Percentiles rank a stretch among this genome's conserved stretches.
Conservation (phyloP, 1,140 invertebrate genomes). For the Telenomus remus region DNA sequence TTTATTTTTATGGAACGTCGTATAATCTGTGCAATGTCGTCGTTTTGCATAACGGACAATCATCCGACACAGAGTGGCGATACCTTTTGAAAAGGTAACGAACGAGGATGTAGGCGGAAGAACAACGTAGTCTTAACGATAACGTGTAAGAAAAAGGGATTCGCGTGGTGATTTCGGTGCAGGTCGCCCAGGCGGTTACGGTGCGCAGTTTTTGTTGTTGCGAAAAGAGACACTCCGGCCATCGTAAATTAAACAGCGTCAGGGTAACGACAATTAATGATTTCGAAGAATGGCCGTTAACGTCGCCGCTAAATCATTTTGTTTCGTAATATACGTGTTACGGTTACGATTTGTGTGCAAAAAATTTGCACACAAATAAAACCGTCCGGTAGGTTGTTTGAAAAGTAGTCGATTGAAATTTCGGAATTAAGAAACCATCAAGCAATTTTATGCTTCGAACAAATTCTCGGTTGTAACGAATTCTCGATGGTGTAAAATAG, state of each 20-base stretch:
- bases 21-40: background rate
- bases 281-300: slow-evolving; percentile 21
- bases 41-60: slow-evolving; percentile 23
- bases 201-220: slow-evolving; percentile 19
- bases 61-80: slow-evolving; percentile 10
- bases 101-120: slow-evolving; percentile 32
- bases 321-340: slow-evolving; percentile 16
- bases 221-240: slow-evolving; percentile 9
- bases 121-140: slow-evolving; percentile 19
- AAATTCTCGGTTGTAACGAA: too few species aligned
- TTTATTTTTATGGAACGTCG: background rate
- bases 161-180: slow-evolving; percentile 37
- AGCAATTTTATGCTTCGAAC: too few species aligned
- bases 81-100: slow-evolving; percentile 18
- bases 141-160: slow-evolving; percentile 30
- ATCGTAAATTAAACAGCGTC: slow-evolving; percentile 26
- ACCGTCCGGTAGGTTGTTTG: too few species aligned
- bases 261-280: slow-evolving; percentile 30
- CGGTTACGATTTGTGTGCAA: slow-evolving; percentile 25
- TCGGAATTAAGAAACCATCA: too few species aligned
- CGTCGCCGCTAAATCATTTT: slow-evolving; percentile 35
- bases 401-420: too few species aligned
- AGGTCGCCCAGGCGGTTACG: slow-evolving; percentile 25
- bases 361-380: too few species aligned
- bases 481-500: too few species aligned